A percentile compares a stretch with the other conserved stretches of the same genome.
These are phyloP conservation scores for Watsonalla cultraria DNA, from an alignment of 2,888 invertebrate species.

Conservation along the genomic window DNA sequence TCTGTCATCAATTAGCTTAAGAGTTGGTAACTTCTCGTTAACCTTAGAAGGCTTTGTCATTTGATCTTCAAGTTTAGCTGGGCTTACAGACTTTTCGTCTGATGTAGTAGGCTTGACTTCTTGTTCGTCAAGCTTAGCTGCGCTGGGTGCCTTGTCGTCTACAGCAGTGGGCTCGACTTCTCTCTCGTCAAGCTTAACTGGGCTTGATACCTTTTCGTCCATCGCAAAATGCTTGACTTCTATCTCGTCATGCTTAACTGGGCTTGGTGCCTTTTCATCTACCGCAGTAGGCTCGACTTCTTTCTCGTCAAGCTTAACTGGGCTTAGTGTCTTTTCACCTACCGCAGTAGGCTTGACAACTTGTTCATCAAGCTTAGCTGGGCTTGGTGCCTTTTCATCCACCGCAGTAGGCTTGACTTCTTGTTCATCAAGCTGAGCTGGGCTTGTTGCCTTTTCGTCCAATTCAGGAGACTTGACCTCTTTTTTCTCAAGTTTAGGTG, in stretches of 20 bases:
- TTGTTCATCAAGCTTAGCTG: neutral
- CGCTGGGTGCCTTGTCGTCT: constrained; percentile 4
- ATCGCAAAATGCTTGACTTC: constrained; percentile 1
- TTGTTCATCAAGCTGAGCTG: constrained; percentile 1
- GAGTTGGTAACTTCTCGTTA: neutral
- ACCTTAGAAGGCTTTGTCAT: constrained; percentile 6
- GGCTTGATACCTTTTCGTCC: constrained; percentile 6
- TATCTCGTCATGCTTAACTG: constrained; percentile 3
- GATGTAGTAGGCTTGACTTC: constrained; percentile 4
- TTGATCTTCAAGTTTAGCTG: constrained; percentile 4
- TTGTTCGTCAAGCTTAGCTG: constrained; percentile 2
- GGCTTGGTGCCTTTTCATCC: neutral
- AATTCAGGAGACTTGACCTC: no score
- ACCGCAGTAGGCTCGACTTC: neutral
- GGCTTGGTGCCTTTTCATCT: neutral
- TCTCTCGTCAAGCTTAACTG: constrained; percentile 6
- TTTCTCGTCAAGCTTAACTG: neutral
- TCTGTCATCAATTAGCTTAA: constrained; percentile 1
- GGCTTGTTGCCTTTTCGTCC: neutral
- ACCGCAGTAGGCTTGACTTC: neutral
- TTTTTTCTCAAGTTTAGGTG: no score
- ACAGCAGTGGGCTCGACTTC: neutral
- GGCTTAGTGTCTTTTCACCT: neutral
- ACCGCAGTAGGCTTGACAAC: no score
- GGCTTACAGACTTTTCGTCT: constrained; percentile 8